A percentile compares a stretch with the other conserved stretches of the same genome.
Conservation (phyloP, 2,113 vertebrate genomes). For the Peucedramus taeniatus region DNA sequence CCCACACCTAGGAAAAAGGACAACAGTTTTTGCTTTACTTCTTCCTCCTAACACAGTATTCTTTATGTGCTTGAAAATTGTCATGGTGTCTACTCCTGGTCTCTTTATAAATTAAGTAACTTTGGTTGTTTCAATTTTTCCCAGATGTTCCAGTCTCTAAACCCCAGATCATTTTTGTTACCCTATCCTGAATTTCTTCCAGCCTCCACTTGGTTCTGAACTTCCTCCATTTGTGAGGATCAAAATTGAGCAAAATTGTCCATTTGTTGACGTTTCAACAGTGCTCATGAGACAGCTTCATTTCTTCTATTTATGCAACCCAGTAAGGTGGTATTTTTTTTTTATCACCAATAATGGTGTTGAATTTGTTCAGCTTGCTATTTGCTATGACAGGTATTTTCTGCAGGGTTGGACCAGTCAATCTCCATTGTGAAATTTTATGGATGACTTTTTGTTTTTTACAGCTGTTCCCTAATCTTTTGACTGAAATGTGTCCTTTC, state of each 20-base stretch:
- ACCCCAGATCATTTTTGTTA: neutral
- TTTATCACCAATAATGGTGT: neutral
- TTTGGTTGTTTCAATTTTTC: neutral
- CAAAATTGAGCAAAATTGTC: neutral
- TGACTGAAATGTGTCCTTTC: neutral
- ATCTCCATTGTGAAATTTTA: neutral
- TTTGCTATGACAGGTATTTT: neutral
- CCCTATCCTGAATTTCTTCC: neutral
- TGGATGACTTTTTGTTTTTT: neutral
- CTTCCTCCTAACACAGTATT: neutral
- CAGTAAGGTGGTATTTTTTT: rapidly evolving
- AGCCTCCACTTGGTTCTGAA: neutral
- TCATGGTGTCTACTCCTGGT: neutral
- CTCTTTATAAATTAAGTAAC: neutral
- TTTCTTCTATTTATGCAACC: neutral
- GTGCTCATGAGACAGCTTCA: neutral
- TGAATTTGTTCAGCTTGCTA: neutral
- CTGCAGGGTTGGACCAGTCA: neutral
- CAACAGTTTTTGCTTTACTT: neutral
- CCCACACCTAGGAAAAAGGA: neutral
- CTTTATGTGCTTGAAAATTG: neutral
- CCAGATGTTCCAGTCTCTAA: neutral
- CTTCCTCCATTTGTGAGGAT: neutral
- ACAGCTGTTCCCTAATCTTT: neutral
- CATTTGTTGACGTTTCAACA: neutral